Conservation (phyloP, 2,888 invertebrate species). For the Heterodera filipjevi region DNA sequence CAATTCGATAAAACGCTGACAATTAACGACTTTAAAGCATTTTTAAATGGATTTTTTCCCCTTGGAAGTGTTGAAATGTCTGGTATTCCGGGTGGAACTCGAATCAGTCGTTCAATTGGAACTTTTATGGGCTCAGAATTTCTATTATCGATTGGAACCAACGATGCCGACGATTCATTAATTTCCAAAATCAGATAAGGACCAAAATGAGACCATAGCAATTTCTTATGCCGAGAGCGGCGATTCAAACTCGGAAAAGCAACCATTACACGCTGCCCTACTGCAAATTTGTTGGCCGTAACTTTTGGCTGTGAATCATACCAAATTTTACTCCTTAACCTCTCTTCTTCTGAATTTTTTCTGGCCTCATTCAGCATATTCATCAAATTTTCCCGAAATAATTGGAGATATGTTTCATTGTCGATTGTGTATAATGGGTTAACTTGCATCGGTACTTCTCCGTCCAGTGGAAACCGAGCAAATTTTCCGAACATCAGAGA, state of each 20-base stretch:
- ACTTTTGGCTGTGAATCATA: constrained; percentile 24
- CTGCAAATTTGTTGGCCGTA: constrained; percentile 15
- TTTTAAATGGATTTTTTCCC: constrained; percentile 27
- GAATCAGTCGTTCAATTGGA: constrained; percentile 7
- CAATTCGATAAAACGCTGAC: neutral
- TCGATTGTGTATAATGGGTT: constrained; percentile 27
- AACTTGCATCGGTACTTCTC: constrained; percentile 12
- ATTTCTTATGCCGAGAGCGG: constrained; percentile 25
- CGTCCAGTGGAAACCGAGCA: constrained; percentile 1
- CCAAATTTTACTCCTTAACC: constrained; percentile 9
- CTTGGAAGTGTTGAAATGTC: constrained; percentile 14
- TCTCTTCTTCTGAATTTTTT: constrained; percentile 11
- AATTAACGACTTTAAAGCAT: neutral
- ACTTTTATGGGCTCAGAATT: neutral
- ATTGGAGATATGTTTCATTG: constrained; percentile 23
- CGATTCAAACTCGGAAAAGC: constrained; percentile 20
- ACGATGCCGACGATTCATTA: constrained; percentile 15
- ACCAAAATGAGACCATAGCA: constrained; percentile 27
- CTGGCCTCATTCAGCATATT: constrained; percentile 3
- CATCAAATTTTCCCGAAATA: constrained; percentile 18
- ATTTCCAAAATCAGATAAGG: constrained; percentile 22
- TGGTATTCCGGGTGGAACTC: constrained; percentile 17
- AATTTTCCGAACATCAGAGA: neutral
- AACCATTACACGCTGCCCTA: constrained; percentile 30
- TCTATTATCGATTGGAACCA: constrained; percentile 27